Conservation (phyloP, 2,113 vertebrate genomes). For the Microcebus lehilahytsara region DNA sequence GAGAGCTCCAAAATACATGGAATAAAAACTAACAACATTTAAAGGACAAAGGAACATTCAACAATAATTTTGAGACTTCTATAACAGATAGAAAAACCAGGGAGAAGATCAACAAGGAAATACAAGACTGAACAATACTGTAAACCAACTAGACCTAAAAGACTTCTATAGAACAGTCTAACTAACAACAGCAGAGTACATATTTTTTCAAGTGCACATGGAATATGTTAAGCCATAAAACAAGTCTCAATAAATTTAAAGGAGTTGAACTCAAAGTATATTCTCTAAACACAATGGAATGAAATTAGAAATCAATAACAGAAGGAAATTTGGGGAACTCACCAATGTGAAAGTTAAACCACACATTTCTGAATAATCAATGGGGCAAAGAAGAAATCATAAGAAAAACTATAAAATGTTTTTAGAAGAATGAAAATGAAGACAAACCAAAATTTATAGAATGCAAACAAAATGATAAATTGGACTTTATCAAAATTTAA, state of each 20-base stretch:
- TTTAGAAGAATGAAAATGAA: neutral
- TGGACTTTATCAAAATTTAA: no score
- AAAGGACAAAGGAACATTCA: neutral
- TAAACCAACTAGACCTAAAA: neutral
- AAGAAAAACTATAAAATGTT: neutral
- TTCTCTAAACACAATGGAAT: neutral
- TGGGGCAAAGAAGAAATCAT: neutral
- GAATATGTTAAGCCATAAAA: neutral
- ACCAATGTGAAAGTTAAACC: neutral
- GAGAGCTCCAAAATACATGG: neutral
- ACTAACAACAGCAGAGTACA: neutral
- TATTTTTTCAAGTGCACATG: neutral
- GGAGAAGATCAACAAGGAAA: neutral
- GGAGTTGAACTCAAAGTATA: neutral
- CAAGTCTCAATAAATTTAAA: neutral
- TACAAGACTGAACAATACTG: neutral
- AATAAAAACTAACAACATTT: neutral
- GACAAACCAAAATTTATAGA: neutral
- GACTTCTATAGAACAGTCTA: neutral
- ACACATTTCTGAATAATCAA: neutral
- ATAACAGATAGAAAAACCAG: neutral
- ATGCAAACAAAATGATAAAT: neutral
- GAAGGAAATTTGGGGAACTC: neutral
- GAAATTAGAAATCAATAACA: neutral
- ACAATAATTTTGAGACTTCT: neutral